Evolutionary conservation across 1,140 invertebrate species (phyloP).

Genomic region (Argopecten irradians): DNA sequence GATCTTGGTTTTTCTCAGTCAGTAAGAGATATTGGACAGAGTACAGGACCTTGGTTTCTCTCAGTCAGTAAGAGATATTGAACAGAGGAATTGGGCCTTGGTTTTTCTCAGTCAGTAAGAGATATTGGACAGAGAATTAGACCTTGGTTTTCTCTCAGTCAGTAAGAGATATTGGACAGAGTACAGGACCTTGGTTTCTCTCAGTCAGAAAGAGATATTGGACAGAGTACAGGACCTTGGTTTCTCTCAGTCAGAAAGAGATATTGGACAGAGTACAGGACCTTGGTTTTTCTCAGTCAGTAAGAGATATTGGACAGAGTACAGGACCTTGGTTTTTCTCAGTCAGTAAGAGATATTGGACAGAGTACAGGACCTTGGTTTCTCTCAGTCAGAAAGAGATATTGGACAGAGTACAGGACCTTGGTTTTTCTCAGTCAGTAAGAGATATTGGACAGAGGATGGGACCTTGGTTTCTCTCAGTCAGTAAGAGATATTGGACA

Average conservation of each 20-base stretch:
- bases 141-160: neutral
- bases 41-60: neutral
- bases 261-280: neutral
- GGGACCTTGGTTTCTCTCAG: neutral
- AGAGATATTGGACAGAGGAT: neutral
- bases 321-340: neutral
- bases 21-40: neutral
- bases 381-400: neutral
- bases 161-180: neutral
- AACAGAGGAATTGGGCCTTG: neutral
- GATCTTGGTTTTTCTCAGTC: neutral
- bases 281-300: neutral
- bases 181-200: neutral
- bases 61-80: neutral
- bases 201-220: neutral
- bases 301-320: neutral
- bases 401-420: neutral
- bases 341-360: neutral
- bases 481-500: neutral
- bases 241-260: neutral
- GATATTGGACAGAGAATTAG: neutral
- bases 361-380: neutral
- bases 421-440: neutral
- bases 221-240: neutral
- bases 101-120: neutral